Evolutionary conservation across 2,113 vertebrate genomes (phyloP).

Genomic region (Pseudois nayaur): DNA sequence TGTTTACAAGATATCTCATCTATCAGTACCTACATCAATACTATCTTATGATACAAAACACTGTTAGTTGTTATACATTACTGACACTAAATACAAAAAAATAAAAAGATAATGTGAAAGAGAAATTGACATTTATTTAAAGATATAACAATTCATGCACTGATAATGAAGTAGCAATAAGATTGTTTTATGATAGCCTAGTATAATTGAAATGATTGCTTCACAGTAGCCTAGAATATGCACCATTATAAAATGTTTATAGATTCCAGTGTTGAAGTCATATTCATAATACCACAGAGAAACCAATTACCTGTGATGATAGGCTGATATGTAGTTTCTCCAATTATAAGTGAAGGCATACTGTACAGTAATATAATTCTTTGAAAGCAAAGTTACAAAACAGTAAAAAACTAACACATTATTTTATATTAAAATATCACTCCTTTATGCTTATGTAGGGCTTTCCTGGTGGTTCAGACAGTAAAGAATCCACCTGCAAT

Average conservation of each 20-base stretch:
- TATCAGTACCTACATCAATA: background rate
- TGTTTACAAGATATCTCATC: background rate
- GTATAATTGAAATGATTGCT: background rate
- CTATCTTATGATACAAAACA: background rate
- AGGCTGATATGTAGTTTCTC: background rate
- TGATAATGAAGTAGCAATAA: background rate
- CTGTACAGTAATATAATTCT: background rate
- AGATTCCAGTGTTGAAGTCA: background rate
- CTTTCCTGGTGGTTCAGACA: background rate
- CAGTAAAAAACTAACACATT: background rate
- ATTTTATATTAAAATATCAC: background rate
- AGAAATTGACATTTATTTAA: background rate
- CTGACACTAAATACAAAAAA: background rate
- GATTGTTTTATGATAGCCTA: background rate
- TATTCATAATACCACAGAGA: background rate
- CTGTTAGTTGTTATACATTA: background rate
- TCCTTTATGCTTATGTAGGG: background rate
- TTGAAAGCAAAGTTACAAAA: background rate
- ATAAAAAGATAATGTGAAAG: background rate
- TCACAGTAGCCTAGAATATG: background rate
- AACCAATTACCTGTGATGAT: background rate
- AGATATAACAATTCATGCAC: background rate
- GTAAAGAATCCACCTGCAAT: background rate
- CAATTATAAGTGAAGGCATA: background rate
- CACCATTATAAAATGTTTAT: background rate